phyloP scores from a whole-genome alignment of 1,140 invertebrate genomes.

The Zophobas atratus region DNA sequence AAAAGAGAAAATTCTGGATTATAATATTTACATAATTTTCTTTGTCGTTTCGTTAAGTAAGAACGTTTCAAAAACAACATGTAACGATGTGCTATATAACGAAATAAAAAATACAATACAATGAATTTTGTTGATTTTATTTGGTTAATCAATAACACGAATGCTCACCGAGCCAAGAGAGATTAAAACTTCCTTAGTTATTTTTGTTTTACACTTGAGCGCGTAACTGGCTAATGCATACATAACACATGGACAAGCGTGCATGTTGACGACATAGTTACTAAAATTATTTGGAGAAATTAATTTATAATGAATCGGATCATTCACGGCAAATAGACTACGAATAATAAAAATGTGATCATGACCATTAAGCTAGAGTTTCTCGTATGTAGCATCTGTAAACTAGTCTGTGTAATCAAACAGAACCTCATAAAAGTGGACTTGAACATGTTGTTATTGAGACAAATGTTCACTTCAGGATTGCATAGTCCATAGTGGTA shows the following conservation, averaged over 20 bases:
- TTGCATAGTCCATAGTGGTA: too few relatives aligned
- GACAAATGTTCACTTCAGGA: too few relatives aligned
- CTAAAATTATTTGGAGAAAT: neutral
- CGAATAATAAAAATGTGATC: neutral
- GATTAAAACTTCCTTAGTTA: slow-evolving; percentile 25
- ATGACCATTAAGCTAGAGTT: too few relatives aligned
- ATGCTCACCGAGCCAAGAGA: slow-evolving; percentile 23
- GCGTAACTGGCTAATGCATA: slow-evolving; percentile 17
- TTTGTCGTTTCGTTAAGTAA: slow-evolving; percentile 29
- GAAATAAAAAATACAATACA: slow-evolving; percentile 16
- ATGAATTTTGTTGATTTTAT: slow-evolving; percentile 20
- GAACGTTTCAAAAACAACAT: slow-evolving; percentile 21
- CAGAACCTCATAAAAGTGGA: too few relatives aligned
- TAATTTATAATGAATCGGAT: too few relatives aligned
- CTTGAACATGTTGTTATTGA: too few relatives aligned
- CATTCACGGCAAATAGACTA: too few relatives aligned
- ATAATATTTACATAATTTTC: slow-evolving; percentile 34
- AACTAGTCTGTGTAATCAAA: too few relatives aligned
- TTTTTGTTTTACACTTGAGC: slow-evolving; percentile 28
- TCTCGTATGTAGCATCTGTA: too few relatives aligned
- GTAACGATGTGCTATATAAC: slow-evolving; percentile 25
- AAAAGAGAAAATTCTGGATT: slow-evolving; percentile 27
- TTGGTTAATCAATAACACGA: slow-evolving; percentile 28
- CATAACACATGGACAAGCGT: slow-evolving; percentile 17
- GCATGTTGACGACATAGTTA: neutral